Percentiles rank a stretch among this genome's conserved stretches.
Conservation (phyloP, 2,113 vertebrate species). For the Amphiprion percula region DNA sequence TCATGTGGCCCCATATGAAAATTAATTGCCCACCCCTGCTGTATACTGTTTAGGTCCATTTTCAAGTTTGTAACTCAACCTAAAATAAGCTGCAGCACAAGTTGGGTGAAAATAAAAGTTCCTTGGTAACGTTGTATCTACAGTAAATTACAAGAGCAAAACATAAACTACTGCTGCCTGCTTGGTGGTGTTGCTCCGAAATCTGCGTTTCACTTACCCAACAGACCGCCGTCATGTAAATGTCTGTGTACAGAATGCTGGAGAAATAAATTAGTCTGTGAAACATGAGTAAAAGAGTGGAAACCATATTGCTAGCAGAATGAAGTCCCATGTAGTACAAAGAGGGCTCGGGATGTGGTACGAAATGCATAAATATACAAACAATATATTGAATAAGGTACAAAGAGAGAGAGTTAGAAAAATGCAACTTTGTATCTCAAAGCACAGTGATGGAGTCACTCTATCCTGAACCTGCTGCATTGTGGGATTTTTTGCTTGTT, state of each 20-base stretch:
- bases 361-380: neutral
- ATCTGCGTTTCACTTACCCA: constrained; percentile 1
- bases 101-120: too few species aligned
- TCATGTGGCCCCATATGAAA: too few species aligned
- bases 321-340: neutral
- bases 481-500: neutral
- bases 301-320: constrained; percentile 1
- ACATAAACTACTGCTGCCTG: neutral
- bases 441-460: too few species aligned
- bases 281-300: constrained; percentile 2
- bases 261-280: constrained; percentile 31
- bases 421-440: neutral
- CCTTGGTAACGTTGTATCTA: neutral
- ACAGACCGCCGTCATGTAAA: neutral
- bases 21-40: too few species aligned
- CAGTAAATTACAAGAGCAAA: neutral
- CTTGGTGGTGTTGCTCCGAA: neutral
- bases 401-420: neutral
- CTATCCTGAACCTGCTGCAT: neutral
- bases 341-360: neutral
- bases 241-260: constrained; percentile 8
- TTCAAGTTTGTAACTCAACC: too few species aligned
- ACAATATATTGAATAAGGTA: neutral
- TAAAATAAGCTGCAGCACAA: too few species aligned
- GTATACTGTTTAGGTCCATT: too few species aligned